Evolutionary conservation across 2,797 vertebrate genomes (phyloP).

Genomic region (Columba guinea): DNA sequence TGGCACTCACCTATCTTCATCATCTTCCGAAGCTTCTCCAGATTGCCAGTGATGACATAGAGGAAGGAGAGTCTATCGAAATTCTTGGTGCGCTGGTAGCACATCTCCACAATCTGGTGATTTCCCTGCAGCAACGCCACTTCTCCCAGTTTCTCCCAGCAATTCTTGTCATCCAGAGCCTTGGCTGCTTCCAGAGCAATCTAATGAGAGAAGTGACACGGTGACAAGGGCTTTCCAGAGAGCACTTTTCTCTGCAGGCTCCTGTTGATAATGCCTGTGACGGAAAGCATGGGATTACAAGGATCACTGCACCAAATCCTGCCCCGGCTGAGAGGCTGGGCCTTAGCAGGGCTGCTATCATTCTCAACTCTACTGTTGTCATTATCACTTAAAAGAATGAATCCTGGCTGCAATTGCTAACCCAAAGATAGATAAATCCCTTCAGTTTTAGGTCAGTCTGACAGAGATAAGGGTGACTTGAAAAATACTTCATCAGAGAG

Average conservation of each 20-base stretch:
- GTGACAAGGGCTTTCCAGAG: not conserved
- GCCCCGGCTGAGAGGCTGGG: not conserved
- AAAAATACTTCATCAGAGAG: no score
- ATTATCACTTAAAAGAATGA: no score
- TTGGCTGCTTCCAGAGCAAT: conserved; percentile 96
- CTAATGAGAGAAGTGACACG: conserved; percentile 59
- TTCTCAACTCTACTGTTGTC: not conserved
- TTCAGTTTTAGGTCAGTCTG: no score
- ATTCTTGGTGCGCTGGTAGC: conserved; percentile 98
- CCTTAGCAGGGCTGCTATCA: not conserved
- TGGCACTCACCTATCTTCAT: conserved; percentile 92
- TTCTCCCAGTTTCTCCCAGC: conserved; percentile 96
- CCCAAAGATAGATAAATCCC: no score
- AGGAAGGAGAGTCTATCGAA: conserved; percentile 97
- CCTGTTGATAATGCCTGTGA: not conserved
- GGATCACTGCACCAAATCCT: not conserved
- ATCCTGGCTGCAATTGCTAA: no score
- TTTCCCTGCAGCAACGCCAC: conserved; percentile 94
- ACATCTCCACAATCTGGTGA: conserved; percentile 99
- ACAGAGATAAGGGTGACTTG: no score
- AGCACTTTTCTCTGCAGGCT: not conserved
- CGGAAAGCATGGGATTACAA: not conserved
- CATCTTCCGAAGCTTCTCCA: conserved; percentile 97
- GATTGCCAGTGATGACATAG: conserved; percentile 95
- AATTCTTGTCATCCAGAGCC: conserved; percentile 92